Conservation (phyloP, 2,888 invertebrate genomes). For the Ectemnius cavifrons region DNA sequence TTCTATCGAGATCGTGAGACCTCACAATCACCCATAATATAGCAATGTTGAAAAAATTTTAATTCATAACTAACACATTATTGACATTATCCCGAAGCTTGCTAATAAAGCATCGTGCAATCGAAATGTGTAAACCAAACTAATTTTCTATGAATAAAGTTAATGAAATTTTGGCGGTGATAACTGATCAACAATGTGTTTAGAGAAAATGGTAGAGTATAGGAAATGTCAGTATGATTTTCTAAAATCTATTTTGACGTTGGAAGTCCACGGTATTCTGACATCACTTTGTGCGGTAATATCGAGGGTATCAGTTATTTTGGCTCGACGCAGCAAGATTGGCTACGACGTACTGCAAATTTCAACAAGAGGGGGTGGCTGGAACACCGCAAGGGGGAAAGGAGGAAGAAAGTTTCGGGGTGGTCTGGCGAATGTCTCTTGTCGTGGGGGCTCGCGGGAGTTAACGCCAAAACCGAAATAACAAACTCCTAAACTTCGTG, state of each 20-base stretch:
- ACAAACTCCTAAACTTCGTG: constrained; percentile 65
- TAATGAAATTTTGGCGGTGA: too few species aligned
- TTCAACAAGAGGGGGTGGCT: constrained; percentile 9
- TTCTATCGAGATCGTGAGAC: too few species aligned
- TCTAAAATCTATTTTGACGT: too few species aligned
- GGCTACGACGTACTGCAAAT: constrained; percentile 51
- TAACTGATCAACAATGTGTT: too few species aligned
- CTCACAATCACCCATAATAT: too few species aligned
- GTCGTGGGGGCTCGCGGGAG: constrained; percentile 62
- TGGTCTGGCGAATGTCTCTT: constrained; percentile 75
- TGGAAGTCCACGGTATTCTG: constrained; percentile 14
- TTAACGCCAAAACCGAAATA: constrained; percentile 70
- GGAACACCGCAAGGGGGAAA: constrained; percentile 18
- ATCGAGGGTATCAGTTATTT: constrained; percentile 56
- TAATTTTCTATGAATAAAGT: too few species aligned
- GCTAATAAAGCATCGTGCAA: too few species aligned
- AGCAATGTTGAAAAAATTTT: too few species aligned
- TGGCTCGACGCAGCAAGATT: constrained; percentile 33
- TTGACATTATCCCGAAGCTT: too few species aligned
- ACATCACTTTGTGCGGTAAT: constrained; percentile 46
- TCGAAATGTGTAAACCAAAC: too few species aligned
- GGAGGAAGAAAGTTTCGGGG: constrained; percentile 60
- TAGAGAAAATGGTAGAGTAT: background rate
- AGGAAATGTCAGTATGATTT: background rate
- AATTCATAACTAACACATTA: too few species aligned